Percentiles rank a stretch among this genome's conserved stretches.
These are phyloP conservation scores for Synaphobranchus kaupii DNA, from an alignment of 2,797 vertebrate species.

Conservation along the genomic window DNA sequence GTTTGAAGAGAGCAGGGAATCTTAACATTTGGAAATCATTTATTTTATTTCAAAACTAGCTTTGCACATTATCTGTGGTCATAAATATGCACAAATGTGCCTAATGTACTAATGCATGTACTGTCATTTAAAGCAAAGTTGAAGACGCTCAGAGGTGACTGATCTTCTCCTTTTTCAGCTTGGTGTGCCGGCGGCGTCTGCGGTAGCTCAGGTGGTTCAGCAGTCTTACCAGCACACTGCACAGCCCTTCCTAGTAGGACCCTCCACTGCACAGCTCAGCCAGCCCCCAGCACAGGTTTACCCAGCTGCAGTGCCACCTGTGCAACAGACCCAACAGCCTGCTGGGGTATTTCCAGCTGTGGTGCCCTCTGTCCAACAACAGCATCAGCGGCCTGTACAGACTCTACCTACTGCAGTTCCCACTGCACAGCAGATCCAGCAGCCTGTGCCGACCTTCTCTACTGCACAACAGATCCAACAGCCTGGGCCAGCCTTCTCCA, in stretches of 20 bases:
- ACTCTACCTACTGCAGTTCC: not conserved
- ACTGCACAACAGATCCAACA: not conserved
- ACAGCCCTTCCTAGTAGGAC: conserved; percentile 57
- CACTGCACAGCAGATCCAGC: conserved; percentile 40
- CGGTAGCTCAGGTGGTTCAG: conserved; percentile 56
- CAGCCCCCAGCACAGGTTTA: conserved; percentile 48
- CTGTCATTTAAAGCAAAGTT: not conserved
- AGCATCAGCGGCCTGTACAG: conserved; percentile 51
- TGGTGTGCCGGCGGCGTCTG: conserved; percentile 55
- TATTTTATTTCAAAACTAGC: not conserved
- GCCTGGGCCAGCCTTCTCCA: conserved; percentile 35
- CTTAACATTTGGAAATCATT: not conserved
- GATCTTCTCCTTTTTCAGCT: conserved; percentile 53
- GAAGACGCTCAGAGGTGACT: not conserved
- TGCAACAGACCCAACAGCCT: conserved; percentile 57
- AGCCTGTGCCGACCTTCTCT: not conserved
- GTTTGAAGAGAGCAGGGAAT: not conserved
- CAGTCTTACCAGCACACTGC: conserved; percentile 71
- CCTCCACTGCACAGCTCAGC: conserved; percentile 62
- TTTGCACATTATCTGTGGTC: not conserved
- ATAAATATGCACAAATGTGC: not conserved
- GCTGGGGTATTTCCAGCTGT: conserved; percentile 15
- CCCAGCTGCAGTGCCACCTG: conserved; percentile 53
- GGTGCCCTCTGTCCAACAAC: conserved; percentile 44
- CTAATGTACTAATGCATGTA: not conserved